Percentiles rank a stretch among this genome's conserved stretches.
Evolutionary conservation across 2,113 vertebrate genomes (phyloP).

Genomic region (Arenaria interpres): DNA sequence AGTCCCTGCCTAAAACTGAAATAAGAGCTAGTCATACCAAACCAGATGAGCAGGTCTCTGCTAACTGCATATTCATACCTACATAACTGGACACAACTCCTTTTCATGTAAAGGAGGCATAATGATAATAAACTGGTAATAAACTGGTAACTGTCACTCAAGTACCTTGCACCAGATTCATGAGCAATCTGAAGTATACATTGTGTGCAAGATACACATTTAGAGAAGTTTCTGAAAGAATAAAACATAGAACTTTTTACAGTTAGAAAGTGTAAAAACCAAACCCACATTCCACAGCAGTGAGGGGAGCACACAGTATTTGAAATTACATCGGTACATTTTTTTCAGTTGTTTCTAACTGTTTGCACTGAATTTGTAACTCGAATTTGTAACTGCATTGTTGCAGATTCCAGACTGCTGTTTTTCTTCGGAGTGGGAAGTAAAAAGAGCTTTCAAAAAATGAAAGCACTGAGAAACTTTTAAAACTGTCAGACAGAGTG

Average conservation of each 20-base stretch:
- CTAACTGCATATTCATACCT: not conserved
- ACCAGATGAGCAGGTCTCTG: not conserved
- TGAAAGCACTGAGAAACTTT: not conserved
- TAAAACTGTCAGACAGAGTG: not conserved
- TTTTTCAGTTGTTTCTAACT: not conserved
- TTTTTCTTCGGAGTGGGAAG: not conserved
- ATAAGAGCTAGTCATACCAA: not conserved
- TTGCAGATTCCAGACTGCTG: not conserved
- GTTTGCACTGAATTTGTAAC: not conserved
- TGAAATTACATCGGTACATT: not conserved
- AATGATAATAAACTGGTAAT: not conserved
- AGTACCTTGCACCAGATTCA: not conserved
- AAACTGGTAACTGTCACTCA: not conserved
- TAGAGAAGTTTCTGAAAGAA: not conserved
- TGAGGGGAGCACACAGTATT: not conserved
- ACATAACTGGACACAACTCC: not conserved
- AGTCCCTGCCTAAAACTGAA: not conserved
- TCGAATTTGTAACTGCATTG: not conserved
- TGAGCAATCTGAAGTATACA: fast-evolving
- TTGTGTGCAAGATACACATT: too few species aligned
- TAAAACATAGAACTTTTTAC: not conserved
- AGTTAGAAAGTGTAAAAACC: not conserved
- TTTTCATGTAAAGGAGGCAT: not conserved
- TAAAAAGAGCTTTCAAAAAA: not conserved
- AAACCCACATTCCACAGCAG: not conserved